Conservation (phyloP, 2,888 invertebrate species). For the Lithophane socia region DNA sequence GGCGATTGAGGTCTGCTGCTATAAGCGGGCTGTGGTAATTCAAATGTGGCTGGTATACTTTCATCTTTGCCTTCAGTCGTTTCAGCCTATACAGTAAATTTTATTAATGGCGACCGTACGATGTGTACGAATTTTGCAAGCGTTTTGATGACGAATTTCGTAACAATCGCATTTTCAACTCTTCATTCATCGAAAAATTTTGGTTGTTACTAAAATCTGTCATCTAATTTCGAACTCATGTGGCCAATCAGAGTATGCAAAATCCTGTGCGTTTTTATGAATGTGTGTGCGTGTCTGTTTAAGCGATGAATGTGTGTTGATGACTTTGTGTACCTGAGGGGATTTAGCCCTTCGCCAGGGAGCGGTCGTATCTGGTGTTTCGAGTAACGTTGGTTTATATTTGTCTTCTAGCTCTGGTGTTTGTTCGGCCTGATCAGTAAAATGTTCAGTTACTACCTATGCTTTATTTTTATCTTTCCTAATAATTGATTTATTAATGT, state of each 20-base stretch:
- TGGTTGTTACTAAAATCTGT: slow-evolving; percentile 49
- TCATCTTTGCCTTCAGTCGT: slow-evolving; percentile 80
- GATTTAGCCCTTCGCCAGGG: slow-evolving; percentile 85
- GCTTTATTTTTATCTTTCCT: slow-evolving; percentile 34
- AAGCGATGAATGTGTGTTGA: slow-evolving; percentile 59
- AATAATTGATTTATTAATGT: slow-evolving; percentile 18
- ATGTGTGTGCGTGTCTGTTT: slow-evolving; percentile 62
- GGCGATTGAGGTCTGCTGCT: slow-evolving; percentile 80
- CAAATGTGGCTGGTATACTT: slow-evolving; percentile 81
- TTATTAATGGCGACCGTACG: slow-evolving; percentile 85
- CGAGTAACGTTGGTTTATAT: slow-evolving; percentile 84
- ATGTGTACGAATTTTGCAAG: slow-evolving; percentile 65
- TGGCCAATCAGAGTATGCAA: slow-evolving; percentile 59
- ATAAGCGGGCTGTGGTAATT: slow-evolving; percentile 83
- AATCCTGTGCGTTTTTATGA: slow-evolving; percentile 62
- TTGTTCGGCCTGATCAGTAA: slow-evolving; percentile 84
- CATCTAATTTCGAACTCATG: slow-evolving; percentile 41
- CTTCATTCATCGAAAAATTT: neutral
- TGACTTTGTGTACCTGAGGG: slow-evolving; percentile 82
- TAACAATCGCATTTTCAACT: slow-evolving; percentile 30
- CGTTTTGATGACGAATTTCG: slow-evolving; percentile 54
- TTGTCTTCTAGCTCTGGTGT: slow-evolving; percentile 85
- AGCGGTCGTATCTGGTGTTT: slow-evolving; percentile 77
- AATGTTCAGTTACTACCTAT: slow-evolving; percentile 55
- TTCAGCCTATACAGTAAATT: slow-evolving; percentile 87